Conservation (phyloP, 2,888 invertebrate genomes). For the Eupithecia tripunctaria region DNA sequence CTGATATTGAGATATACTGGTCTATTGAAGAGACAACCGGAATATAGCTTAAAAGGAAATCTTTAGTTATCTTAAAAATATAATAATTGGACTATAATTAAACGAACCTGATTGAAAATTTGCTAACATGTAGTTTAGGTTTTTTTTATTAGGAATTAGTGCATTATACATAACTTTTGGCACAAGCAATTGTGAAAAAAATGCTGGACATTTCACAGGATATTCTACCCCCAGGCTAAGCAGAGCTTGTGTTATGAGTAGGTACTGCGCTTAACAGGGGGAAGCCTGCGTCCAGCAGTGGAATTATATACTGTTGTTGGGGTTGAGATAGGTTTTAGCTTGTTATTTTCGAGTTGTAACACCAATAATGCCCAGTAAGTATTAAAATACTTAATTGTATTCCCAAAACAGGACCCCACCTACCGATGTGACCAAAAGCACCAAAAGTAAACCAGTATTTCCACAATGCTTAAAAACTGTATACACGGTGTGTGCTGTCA, state of each 20-base stretch:
- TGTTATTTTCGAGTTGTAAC: neutral
- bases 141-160: too few species aligned
- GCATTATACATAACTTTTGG: too few species aligned
- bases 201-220: too few species aligned
- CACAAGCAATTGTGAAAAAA: too few species aligned
- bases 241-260: too few species aligned
- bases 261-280: too few species aligned
- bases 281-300: too few species aligned
- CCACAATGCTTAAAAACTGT: neutral
- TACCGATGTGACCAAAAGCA: constrained; percentile 8
- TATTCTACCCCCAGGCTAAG: too few species aligned
- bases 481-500: neutral
- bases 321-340: too few species aligned
- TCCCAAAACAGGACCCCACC: constrained; percentile 7
- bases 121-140: too few species aligned
- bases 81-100: neutral
- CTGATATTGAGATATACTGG: neutral
- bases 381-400: neutral
- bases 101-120: neutral
- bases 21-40: neutral
- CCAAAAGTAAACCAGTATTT: constrained; percentile 15
- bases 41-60: neutral
- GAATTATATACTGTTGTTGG: too few species aligned
- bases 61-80: neutral
- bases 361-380: neutral